These are phyloP conservation scores for Agrotis segetum DNA, from an alignment of 2,888 invertebrate genomes.

Conservation along the genomic window DNA sequence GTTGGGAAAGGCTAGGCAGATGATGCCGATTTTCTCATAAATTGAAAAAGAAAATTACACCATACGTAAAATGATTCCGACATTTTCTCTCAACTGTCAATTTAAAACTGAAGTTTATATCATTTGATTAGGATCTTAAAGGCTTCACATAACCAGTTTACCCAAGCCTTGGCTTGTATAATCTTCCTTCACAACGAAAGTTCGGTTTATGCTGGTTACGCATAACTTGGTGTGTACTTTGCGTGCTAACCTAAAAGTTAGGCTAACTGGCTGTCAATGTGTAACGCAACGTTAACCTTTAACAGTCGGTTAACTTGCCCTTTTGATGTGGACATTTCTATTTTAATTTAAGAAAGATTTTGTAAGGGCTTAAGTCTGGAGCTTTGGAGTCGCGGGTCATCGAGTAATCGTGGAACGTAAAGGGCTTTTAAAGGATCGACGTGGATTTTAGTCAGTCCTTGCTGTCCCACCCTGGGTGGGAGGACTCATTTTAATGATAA, in stretches of 20 bases:
- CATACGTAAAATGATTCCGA: not conserved
- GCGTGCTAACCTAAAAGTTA: slow-evolving; percentile 12
- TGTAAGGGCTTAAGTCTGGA: slow-evolving; percentile 12
- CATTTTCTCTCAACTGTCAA: slow-evolving; percentile 21
- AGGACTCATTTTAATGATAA: no score
- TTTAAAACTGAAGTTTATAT: slow-evolving; percentile 6
- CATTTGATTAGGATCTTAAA: not conserved
- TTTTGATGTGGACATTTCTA: slow-evolving; percentile 25
- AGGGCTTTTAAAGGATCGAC: no score
- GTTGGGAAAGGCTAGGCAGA: no score
- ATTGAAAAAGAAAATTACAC: not conserved
- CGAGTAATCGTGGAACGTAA: no score
- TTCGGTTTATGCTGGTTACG: no score
- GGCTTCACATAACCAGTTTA: no score
- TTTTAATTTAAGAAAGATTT: slow-evolving; percentile 14
- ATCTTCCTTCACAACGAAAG: no score
- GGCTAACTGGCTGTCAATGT: slow-evolving; percentile 28
- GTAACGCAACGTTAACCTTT: slow-evolving; percentile 43
- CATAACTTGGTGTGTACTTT: not conserved
- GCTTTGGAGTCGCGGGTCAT: no score
- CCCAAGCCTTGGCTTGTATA: no score
- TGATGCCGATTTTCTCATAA: no score
- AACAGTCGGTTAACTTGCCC: slow-evolving; percentile 12
- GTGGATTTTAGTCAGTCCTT: no score
- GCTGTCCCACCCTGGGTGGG: no score